These are phyloP conservation scores for Phrynocephalus versicolor DNA, from an alignment of 2,113 vertebrate species.

Conservation along the genomic window DNA sequence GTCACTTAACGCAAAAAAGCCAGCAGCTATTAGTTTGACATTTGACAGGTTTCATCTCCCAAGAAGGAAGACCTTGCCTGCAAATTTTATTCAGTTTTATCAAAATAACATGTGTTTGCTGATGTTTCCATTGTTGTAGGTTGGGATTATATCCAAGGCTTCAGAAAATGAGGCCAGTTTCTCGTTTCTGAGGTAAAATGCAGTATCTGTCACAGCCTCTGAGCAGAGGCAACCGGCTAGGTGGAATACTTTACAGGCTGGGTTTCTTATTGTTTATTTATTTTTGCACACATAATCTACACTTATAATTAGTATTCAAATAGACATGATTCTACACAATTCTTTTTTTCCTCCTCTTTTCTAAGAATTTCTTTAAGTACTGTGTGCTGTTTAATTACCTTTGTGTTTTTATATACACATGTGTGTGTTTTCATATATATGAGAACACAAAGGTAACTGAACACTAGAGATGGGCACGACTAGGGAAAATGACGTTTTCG, in stretches of 20 bases:
- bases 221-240: neutral
- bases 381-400: neutral
- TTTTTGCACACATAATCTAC: conserved; percentile 9
- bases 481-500: too few species aligned
- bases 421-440: too few species aligned
- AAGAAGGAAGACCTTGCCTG: neutral
- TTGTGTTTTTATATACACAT: neutral
- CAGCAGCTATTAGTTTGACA: neutral
- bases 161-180: neutral
- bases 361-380: neutral
- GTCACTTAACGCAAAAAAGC: neutral
- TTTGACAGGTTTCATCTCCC: neutral
- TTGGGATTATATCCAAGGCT: neutral
- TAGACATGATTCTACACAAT: neutral
- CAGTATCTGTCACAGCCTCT: neutral
- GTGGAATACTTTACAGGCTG: neutral
- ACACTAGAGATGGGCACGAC: too few species aligned
- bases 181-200: neutral
- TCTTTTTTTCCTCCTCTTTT: neutral
- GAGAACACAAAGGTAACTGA: too few species aligned
- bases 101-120: neutral
- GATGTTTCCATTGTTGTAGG: neutral
- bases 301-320: neutral
- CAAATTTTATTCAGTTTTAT: neutral
- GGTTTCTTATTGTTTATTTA: too few species aligned